phyloP scores from a whole-genome alignment of 2,888 invertebrate genomes.

The Andrena dorsata region DNA sequence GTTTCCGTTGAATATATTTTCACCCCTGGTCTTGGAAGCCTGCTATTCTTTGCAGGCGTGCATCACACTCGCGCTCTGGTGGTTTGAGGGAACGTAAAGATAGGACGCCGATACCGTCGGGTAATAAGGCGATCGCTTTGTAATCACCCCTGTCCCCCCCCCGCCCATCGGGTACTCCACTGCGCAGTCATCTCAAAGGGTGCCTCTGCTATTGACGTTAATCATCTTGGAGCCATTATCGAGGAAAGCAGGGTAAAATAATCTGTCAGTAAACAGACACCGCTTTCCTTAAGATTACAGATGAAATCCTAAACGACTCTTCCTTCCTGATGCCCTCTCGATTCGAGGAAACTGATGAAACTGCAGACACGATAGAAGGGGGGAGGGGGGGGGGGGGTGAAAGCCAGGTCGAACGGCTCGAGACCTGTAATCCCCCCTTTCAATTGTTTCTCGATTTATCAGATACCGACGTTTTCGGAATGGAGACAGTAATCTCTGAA shows the following conservation, averaged over 20 bases:
- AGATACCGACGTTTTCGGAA: too few species aligned
- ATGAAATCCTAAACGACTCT: not conserved
- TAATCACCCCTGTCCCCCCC: slow-evolving; percentile 45
- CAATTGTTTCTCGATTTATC: too few species aligned
- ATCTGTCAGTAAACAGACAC: slow-evolving; percentile 32
- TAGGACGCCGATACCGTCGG: slow-evolving; percentile 64
- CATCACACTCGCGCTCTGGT: slow-evolving; percentile 57
- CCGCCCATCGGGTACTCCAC: slow-evolving; percentile 52
- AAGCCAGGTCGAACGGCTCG: too few species aligned
- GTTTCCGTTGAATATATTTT: slow-evolving; percentile 46
- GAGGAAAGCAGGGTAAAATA: slow-evolving; percentile 54
- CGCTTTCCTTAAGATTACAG: not conserved
- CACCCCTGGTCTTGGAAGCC: slow-evolving; percentile 13
- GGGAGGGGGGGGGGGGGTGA: too few species aligned
- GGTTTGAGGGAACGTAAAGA: slow-evolving; percentile 55
- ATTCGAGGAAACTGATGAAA: not conserved
- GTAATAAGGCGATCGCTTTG: slow-evolving; percentile 71
- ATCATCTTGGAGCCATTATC: slow-evolving; percentile 61
- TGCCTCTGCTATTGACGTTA: slow-evolving; percentile 54
- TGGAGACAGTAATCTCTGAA: too few species aligned
- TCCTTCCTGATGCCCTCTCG: not conserved
- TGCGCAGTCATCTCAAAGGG: slow-evolving; percentile 66
- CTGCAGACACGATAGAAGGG: too few species aligned
- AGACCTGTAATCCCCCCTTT: too few species aligned
- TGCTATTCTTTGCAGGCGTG: slow-evolving; percentile 50